Evolutionary conservation across 2,888 invertebrate genomes (phyloP), one percentile per base, ranked within the genome.

Genomic region (Herminia tarsipennalis): DNA sequence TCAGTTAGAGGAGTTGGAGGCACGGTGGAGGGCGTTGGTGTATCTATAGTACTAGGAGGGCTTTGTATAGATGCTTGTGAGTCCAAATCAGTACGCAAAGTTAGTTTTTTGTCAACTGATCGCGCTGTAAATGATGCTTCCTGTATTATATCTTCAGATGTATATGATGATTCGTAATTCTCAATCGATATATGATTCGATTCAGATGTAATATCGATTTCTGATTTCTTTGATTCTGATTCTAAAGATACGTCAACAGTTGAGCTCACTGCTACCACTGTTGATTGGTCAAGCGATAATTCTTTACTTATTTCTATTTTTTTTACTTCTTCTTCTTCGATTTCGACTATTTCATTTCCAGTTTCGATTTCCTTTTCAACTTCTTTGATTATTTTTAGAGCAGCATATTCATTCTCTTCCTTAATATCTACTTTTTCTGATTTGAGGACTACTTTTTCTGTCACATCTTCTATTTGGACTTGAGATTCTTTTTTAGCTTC

Each of bases 1-100:
- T 91, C 90, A 1, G 82, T 85, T 25, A 90, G 37, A 8, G 91
- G 91, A 1, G 89, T 88, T 0, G 86, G 83, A 1, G 88, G 88
- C 0, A 74, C 58, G 0, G 76, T 77, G 1, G 81, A 65, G 0
- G 88, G 86, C 0, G 81, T 83, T 0, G 81, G 80, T 3, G 80
- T 82, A 1, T 68, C 48, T 9, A 75, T 78, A 1, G 73, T 63
- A n/a, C 66, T 76, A 2, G 70, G 67, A 13, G 67, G 66, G 22
- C 59, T 71, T 13, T 56, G 44, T 0, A 36, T 30, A 5, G 72
- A 70, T 5, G 29, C 17, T 40, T 72, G 66, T 3, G 36, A 48
- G 17, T 66, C 51, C 41, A 71, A 42, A 42, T 71, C 69, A 9
- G 55, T 70, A 2, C 34, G 43, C 42, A 76, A 42, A 24, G 55